These are phyloP conservation scores for Zenarchopterus dispar DNA, from an alignment of 2,797 vertebrate genomes.

Conservation along the genomic window DNA sequence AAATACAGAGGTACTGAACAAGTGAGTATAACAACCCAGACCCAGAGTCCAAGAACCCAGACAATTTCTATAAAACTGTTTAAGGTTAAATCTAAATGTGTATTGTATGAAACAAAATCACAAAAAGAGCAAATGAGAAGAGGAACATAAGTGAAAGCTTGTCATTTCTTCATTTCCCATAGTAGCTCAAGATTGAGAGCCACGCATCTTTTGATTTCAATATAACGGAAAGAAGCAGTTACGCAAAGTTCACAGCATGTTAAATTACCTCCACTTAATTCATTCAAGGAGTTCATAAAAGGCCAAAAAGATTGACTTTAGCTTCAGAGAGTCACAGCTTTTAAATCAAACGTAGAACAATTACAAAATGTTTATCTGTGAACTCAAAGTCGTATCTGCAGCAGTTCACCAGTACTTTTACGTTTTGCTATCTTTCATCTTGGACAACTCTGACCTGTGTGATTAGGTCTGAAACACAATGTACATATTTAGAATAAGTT, in stretches of 20 bases:
- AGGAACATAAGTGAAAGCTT: slow-evolving; percentile 11
- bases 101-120: slow-evolving; percentile 5
- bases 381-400: no score
- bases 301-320: slow-evolving; percentile 8
- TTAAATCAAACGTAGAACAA: no score
- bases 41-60: no score
- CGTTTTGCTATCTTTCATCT: no score
- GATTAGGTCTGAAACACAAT: background rate
- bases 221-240: background rate
- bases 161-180: slow-evolving; percentile 4
- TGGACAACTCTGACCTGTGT: no score
- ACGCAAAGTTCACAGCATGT: no score
- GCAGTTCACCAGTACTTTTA: no score
- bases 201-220: background rate
- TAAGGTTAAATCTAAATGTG: background rate
- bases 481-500: background rate
- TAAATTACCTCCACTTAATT: no score
- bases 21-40: no score
- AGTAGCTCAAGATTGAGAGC: background rate
- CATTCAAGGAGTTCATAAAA: background rate
- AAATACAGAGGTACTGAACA: no score
- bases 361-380: no score
- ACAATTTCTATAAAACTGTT: background rate
- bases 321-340: background rate
- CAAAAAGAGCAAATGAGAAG: slow-evolving; percentile 19